Conservation (phyloP, 1,140 invertebrate species). For the Augochlora pura region DNA sequence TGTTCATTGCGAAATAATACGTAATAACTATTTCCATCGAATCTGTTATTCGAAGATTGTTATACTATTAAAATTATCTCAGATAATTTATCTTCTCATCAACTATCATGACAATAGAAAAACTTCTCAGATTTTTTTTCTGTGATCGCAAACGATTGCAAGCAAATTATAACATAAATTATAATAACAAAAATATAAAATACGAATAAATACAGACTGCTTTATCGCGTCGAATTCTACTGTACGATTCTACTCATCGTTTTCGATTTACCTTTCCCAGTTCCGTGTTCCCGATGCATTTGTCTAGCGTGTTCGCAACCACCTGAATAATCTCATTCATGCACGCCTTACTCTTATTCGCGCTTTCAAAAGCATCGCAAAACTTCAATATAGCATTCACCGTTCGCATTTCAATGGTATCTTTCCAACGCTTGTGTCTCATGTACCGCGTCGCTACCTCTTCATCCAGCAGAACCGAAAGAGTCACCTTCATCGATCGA, state of each 20-base stretch:
- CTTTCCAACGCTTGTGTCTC: constrained; percentile 36
- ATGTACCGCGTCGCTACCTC: constrained; percentile 9
- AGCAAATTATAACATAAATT: too few species aligned
- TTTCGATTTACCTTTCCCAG: constrained; percentile 23
- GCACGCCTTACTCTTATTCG: constrained; percentile 26
- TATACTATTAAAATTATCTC: too few species aligned
- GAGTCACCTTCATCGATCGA: constrained; percentile 33
- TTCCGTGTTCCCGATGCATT: background rate
- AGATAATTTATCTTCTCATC: too few species aligned
- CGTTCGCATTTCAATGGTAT: constrained; percentile 39
- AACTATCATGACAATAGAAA: too few species aligned
- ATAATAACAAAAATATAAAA: too few species aligned
- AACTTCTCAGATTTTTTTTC: too few species aligned
- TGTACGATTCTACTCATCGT: background rate
- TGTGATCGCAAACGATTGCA: too few species aligned
- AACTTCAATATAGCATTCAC: constrained; percentile 44
- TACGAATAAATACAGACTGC: too few species aligned
- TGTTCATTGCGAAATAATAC: too few species aligned
- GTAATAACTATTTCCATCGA: too few species aligned
- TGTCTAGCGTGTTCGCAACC: constrained; percentile 16
- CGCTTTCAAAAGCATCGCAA: constrained; percentile 26
- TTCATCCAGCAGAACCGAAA: constrained; percentile 20
- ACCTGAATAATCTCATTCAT: constrained; percentile 18
- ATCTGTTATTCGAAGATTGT: too few species aligned
- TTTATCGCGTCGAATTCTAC: too few species aligned